Evolutionary conservation across 2,888 invertebrate genomes (phyloP), one percentile per base, ranked within the genome.

Genomic region (Epinotia brunnichana): DNA sequence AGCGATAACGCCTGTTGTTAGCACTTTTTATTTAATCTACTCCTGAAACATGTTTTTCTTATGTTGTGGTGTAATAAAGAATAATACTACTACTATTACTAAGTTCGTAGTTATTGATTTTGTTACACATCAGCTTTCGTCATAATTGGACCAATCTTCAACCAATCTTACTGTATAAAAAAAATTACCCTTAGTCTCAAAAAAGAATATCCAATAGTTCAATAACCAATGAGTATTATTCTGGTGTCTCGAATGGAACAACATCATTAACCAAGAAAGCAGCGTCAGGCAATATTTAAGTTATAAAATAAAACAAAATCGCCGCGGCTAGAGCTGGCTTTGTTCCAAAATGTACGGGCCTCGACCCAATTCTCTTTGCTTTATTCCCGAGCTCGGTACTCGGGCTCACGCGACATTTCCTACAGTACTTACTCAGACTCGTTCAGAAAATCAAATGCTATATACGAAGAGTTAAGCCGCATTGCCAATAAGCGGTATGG

Each of bases 321-420:
- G 83, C 82, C 82, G 74, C 76, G 79, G 77, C 77, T 82, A 80
- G 81, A 83, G 81, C 85, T 91, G 91, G 91, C 91, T 84, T 81
- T 83, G 83, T 84, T 91, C 91, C 91, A 91, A 89, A 87, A 87
- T 83, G 85, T 85, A 82, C 82, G 81, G 78, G 81, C 81, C 81
- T 83, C 88, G 91, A 91, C 91, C 91, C 85, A 90, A 88, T 90
- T 91, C 88, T 81, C 84, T 82, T 85, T 87, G 86, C 86, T 90
- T 90, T 89, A 90, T 89, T 86, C 85, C 83, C 83, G 80, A 82
- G 68, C 48, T 66, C 70, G 80, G 82, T 83, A 76, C 74, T 76
- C 74, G 59, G 74, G 82, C 79, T 86, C 86, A 87, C 84, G 85
- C 86, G 89, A 90, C 88, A 87, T 87, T 89, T 88, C 87, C 87